Base-by-base conservation (phyloP, 2,797 vertebrate genomes). In the Falco cherrug region DNA sequence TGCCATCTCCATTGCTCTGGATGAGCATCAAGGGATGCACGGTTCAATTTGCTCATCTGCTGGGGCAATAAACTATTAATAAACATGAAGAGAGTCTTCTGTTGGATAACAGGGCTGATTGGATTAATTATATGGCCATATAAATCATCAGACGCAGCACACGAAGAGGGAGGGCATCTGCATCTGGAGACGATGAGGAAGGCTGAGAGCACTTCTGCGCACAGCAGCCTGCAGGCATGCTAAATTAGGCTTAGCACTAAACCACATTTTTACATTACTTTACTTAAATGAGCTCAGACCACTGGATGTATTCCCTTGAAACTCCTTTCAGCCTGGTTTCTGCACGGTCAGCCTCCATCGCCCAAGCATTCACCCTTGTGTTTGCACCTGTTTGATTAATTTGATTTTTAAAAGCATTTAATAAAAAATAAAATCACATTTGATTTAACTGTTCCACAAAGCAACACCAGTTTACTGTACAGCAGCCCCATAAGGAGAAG, bases 111-210 rank as follows among this genome's bases (percentile, higher is more conserved):
- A 89, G 56, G n/a, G 60, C 59, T 89, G 92, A 93, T 1, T 96
- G 85, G 81, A 93, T 95, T 95, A 56, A 94, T 92, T 90, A 92
- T 60, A 67, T 15, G 39, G 45, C 73, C 2, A 3, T 43, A 93
- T 89, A 95, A 96, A 96, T 82, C 90, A 92, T 71, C 63, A 84
- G 85, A 91, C 31, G 77, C 77, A 90, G 80, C 7, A 37, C 43
- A 73, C 4, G 10, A 84, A 82, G 67, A 87, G 64, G 48, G 78
- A 94, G 33, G 50, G 86, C 94, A 87, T 82, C 63, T 35, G 74
- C 84, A 63, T 92, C 88, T 89, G 96, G 92, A 96, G 92, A 84
- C 20, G 70, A 95, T 29, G 86, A 84, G 75, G 85, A 96, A 70
- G 88, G 74, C 70, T 96, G 84, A 89, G 70, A 87, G 81, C 90